Evolutionary conservation across 2,888 invertebrate species (phyloP), one percentile per base, ranked within the genome.

Genomic region (Axea sp.): DNA sequence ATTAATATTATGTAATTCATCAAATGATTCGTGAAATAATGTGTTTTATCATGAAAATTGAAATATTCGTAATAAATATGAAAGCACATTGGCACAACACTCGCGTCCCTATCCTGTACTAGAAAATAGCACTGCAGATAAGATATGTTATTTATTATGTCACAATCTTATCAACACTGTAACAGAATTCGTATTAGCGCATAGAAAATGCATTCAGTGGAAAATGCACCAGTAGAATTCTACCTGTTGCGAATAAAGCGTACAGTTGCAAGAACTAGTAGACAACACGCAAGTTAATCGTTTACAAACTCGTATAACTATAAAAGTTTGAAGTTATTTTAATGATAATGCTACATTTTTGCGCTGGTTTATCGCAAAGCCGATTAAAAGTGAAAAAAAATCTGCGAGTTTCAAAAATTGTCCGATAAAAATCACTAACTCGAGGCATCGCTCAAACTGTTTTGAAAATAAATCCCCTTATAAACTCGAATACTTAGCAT

Each of bases 181-280:
- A 59, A 59, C 45, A 59, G 43, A 57, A 57, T 31, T 57, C 14
- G 26, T 31, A 31, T 31, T 9, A 2, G 17, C 37, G 28, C 0
- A 12, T 3, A 28, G 7, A 9, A 26, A 37, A 28, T 11, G 3
- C 9, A 19, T 19, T 2, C 5, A 22, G 28, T n/a, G 3, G 24
- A 15, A 59, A 47, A 47, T 14, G 28, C 28, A 22, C 39, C 39
- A 26, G 39, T 39, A 30, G 39, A 62, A 49, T 62, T 49, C 47
- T 49, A 60, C 17, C 45, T 43, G 57, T 43, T 59, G 11, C 15
- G 22, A 45, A 45, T 33, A 59, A 24, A 43, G 14, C 24, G 17
- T 15, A 11, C 43, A 0, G 55, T 8, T 15, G 17, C 12, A 59
- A 57, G 22, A 57, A 57, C 11, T 15, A 22, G 41, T 31, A 15